Conservation (phyloP, 2,888 invertebrate species). For the Ochropacha duplaris region DNA sequence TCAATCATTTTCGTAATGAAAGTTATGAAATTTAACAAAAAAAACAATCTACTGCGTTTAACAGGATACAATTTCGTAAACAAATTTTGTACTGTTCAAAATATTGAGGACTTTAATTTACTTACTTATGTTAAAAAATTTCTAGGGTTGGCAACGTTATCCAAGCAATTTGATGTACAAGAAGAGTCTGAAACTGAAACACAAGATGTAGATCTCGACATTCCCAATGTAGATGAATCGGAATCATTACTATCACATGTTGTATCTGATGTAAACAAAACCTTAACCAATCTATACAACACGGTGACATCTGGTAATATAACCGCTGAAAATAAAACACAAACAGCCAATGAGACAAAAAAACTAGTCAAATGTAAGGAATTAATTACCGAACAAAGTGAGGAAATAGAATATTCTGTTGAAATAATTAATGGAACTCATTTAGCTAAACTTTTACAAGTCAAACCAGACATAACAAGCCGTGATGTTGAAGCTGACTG, state of each 20-base stretch:
- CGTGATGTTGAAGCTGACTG: conserved; percentile 86
- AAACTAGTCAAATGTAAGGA: conserved; percentile 74
- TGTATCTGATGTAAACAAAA: conserved; percentile 74
- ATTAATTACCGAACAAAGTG: conserved; percentile 58
- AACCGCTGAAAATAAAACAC: conserved; percentile 64
- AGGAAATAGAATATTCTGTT: conserved; percentile 67
- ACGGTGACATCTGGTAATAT: conserved; percentile 72
- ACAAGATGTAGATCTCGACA: conserved; percentile 52
- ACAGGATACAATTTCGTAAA: too few relatives aligned
- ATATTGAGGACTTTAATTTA: neutral
- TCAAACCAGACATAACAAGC: conserved; percentile 85
- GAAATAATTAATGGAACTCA: conserved; percentile 88
- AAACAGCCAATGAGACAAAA: conserved; percentile 63
- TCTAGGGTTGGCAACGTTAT: conserved; percentile 44
- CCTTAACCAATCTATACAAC: conserved; percentile 69
- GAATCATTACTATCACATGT: conserved; percentile 73
- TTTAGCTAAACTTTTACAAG: conserved; percentile 85
- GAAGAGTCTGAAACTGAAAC: conserved; percentile 48
- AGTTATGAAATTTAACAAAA: too few relatives aligned
- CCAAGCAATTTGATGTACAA: conserved; percentile 64
- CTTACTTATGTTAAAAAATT: conserved; percentile 12
- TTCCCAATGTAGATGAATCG: conserved; percentile 73
- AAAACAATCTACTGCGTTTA: neutral
- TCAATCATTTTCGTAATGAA: too few relatives aligned
- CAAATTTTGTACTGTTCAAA: neutral